Base-by-base conservation (phyloP, 2,888 invertebrate species). In the Nemoura dubitans region DNA sequence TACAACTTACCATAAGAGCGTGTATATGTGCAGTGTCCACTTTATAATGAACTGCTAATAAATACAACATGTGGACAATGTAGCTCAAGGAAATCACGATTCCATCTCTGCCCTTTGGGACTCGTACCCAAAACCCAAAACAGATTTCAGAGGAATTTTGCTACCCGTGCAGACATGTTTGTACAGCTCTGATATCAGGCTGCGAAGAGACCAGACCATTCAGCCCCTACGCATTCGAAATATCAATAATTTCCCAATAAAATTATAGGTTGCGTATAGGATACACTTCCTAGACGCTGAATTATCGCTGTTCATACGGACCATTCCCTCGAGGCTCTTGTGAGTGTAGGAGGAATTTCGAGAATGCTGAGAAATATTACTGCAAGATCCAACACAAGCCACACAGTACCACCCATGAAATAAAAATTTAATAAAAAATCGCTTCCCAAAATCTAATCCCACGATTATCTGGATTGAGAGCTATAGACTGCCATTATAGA, bases 401-500 rank as follows among this genome's bases (percentile, higher is more conserved):
- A 7, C 25, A 83, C 42, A 30, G 36, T 83, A 36, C 36, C 26
- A 76, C 26, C 28, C 84, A 84, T 76, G 76, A 84, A 84, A 84
- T 84, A 59, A 84, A 76, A 25, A 26, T 42, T 43, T 43, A 59
- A 29, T 16, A 82, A 83, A 83, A 42, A 42, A 42, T 26, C n/a
- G 59, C 84, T 76, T 16, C 76, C 59, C 29, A 5, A 78, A 78
- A 10, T 7, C 30, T 81, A 81, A 81, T 59, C 59, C 76, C 27
- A 76, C 28, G 76, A 27, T 84, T 36, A 84, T 26, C 43, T 29
- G 83, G 30, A 84, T 76, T 76, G 84, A 76, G 76, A 76, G 76
- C 59, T 59, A 27, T 83, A 27, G n/a, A 81, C 28, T 84, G 83
- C 42, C 83, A 59, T 83, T 84, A 84, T 25, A 83, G 25, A 83